Percentiles rank a stretch among this genome's conserved stretches.
phyloP scores from a whole-genome alignment of 2,797 vertebrate species.

The Brotogeris chrysoptera region DNA sequence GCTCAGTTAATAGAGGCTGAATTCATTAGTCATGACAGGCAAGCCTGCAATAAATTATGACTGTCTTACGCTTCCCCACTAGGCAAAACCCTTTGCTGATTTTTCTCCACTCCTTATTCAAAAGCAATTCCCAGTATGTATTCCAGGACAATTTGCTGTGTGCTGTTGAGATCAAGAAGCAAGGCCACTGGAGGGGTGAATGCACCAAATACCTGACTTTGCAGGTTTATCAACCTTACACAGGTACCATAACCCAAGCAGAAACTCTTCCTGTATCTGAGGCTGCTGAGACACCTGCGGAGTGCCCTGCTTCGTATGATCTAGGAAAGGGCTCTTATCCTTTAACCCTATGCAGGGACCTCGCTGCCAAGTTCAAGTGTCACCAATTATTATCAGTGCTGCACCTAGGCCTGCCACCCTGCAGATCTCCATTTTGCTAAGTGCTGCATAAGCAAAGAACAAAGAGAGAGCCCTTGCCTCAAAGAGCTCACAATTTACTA shows the following conservation, averaged over 20 bases:
- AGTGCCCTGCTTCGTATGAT: background rate
- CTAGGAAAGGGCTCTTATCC: background rate
- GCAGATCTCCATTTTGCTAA: background rate
- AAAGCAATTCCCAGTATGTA: background rate
- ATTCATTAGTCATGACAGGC: slow-evolving; percentile 31
- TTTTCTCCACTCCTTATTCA: background rate
- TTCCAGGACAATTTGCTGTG: slow-evolving; percentile 12
- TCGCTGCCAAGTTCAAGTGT: background rate
- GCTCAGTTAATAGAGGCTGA: slow-evolving; percentile 40
- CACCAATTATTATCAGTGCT: background rate
- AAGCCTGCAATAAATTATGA: slow-evolving; percentile 41
- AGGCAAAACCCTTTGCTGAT: slow-evolving; percentile 20
- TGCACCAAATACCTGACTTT: slow-evolving; percentile 41
- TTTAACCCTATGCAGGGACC: background rate
- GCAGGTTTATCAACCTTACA: slow-evolving; percentile 13
- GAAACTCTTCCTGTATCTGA: background rate
- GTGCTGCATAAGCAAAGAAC: background rate
- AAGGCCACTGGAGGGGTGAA: slow-evolving; percentile 46
- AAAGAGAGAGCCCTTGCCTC: background rate
- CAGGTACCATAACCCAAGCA: slow-evolving; percentile 9
- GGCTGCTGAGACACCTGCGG: rapidly evolving
- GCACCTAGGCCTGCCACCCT: background rate
- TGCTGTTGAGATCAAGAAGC: slow-evolving; percentile 9
- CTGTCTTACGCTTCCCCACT: slow-evolving; percentile 6
- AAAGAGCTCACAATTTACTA: slow-evolving; percentile 20